A percentile compares a stretch with the other conserved stretches of the same genome.
Evolutionary conservation across 2,113 vertebrate genomes (phyloP).

Genomic region (Corythaixoides concolor): DNA sequence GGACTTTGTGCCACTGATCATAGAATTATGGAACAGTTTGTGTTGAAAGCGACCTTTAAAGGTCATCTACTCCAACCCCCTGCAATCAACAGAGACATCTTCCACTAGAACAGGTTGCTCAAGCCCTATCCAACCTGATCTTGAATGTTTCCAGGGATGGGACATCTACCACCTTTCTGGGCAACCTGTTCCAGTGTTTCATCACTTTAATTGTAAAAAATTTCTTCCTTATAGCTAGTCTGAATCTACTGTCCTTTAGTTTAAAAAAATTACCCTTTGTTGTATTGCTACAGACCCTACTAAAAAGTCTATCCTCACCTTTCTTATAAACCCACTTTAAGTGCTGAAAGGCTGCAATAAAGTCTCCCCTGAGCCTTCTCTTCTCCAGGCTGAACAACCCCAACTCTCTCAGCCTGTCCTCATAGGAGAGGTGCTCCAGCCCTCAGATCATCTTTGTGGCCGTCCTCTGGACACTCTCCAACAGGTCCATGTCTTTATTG

Average conservation of each 20-base stretch:
- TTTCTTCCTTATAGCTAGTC: neutral
- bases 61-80: neutral
- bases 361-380: neutral
- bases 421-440: neutral
- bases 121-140: neutral
- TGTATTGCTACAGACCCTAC: accelerated
- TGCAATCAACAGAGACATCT: too few relatives aligned
- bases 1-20: neutral
- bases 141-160: neutral
- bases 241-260: neutral
- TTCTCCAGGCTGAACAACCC: neutral
- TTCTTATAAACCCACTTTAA: neutral
- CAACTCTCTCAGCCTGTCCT: neutral
- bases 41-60: neutral
- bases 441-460: neutral
- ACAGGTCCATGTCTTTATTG: neutral
- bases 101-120: too few relatives aligned
- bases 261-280: neutral
- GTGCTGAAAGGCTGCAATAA: neutral
- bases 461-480: neutral
- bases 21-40: neutral
- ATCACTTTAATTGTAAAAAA: neutral
- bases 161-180: neutral
- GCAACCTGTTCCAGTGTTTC: neutral
- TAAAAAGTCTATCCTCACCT: accelerated